Base-by-base conservation (phyloP, 2,113 vertebrate genomes). In the Hoplias malabaricus region DNA sequence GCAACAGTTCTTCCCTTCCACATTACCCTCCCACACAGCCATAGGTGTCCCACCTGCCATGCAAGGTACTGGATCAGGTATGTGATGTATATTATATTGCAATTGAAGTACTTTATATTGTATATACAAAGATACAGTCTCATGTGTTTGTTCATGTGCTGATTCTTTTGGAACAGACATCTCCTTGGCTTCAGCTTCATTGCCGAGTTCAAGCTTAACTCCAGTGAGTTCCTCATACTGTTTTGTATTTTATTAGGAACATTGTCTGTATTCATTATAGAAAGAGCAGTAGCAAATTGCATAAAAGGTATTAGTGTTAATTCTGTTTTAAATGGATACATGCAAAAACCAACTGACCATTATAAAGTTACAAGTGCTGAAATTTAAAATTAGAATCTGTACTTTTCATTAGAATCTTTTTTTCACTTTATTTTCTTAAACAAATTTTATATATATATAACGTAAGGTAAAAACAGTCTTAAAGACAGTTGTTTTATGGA, bases 51-150 rank as follows among this genome's bases (percentile, higher is more conserved):
- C 87, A n/a, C 25, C 86, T 74, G 34, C 38, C 56, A 73, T 90
- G 57, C 90, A 84, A 82, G 91, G 92, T 93, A 57, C 62, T 48
- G 7, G n/a, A 53, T 78, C 25, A 40, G 14, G 14, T n/a, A 16
- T 12, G 42, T 29, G 10, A 27, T 43, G 31, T 38, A 27, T 56
- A 5, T 56, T 12, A 23, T 12, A 46, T 5, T 5, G 6, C 3
- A n/a, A 5, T 42, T 42, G 12, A 46, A 4, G 42, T 46, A 46
- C 12, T 16, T 46, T 46, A 2, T 46, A 1, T 14, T 16, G 2
- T 9, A 46, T 46, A 1, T 46, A 46, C 11, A 14, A 14, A 16
- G n/a, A n/a, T n/a, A 46, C 42, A 27, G 11, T 10, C 4, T 40
- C 13, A 21, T 11, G 27, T 75, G 33, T 75, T 6, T 43, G 40